A percentile compares a stretch with the other conserved stretches of the same genome.
These are phyloP conservation scores for Syndactyla subalaris DNA, from an alignment of 2,797 vertebrate species.

Conservation along the genomic window DNA sequence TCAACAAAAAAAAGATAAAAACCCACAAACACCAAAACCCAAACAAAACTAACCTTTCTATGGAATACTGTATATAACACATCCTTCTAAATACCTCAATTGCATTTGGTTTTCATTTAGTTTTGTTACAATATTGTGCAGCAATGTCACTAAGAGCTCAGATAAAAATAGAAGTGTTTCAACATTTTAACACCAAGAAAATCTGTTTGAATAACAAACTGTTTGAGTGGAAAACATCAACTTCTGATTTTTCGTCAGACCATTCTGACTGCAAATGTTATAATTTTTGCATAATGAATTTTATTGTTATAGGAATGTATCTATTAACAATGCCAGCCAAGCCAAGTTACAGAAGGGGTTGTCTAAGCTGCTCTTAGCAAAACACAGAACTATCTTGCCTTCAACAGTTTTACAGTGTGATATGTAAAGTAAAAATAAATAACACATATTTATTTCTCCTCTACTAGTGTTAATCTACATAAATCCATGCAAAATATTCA, in stretches of 20 bases:
- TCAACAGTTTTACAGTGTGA: not conserved
- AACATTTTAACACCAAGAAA: not conserved
- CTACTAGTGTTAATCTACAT: not conserved
- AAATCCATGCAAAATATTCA: slow-evolving; percentile 12
- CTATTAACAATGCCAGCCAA: not conserved
- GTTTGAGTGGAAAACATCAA: not conserved
- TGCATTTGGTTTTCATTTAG: not conserved
- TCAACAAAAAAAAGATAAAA: not conserved
- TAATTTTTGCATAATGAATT: not conserved
- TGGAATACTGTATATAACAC: not conserved
- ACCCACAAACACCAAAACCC: not conserved
- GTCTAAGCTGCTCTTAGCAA: not conserved
- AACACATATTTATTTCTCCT: not conserved
- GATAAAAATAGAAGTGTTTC: not conserved
- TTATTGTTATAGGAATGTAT: not conserved
- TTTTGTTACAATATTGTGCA: not conserved
- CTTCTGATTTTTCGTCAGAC: not conserved
- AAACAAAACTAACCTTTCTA: not conserved
- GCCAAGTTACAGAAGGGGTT: not conserved
- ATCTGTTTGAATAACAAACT: not conserved
- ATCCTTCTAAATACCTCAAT: not conserved
- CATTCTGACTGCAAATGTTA: not conserved
- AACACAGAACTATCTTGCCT: not conserved
- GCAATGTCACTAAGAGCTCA: not conserved
- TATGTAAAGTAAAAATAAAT: not conserved